These are phyloP conservation scores for Pedetes capensis DNA, from an alignment of 2,113 vertebrate genomes.

Conservation along the genomic window DNA sequence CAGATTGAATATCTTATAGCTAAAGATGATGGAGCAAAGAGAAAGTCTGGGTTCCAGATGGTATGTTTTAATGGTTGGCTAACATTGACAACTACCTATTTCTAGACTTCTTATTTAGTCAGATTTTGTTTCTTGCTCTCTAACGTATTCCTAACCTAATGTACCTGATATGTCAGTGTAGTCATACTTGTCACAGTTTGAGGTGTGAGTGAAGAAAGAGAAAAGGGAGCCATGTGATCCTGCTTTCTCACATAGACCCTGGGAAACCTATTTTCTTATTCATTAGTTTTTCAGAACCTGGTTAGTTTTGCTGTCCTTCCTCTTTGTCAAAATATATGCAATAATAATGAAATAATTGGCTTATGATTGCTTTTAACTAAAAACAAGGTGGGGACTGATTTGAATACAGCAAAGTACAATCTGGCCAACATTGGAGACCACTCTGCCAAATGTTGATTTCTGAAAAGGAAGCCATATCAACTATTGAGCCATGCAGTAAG, in stretches of 20 bases:
- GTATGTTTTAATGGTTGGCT: background rate
- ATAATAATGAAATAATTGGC: conserved; percentile 75
- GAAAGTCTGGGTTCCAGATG: background rate
- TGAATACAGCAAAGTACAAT: conserved; percentile 80
- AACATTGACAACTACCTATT: background rate
- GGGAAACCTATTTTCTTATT: background rate
- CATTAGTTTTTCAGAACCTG: background rate
- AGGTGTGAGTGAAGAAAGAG: background rate
- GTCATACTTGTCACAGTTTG: background rate
- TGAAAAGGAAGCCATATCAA: conserved; percentile 80
- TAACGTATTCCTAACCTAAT: background rate
- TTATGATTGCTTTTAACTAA: conserved; percentile 78
- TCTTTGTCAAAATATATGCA: background rate
- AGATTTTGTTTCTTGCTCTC: background rate
- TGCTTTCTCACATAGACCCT: background rate
- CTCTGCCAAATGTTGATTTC: conserved; percentile 81
- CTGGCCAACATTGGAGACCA: conserved; percentile 79
- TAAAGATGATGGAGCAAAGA: background rate
- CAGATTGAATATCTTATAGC: background rate
- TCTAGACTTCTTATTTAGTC: background rate
- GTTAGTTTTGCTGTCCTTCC: background rate
- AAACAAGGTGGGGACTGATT: conserved; percentile 75
- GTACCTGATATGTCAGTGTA: background rate
- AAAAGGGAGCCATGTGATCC: background rate
- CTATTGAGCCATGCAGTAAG: conserved; percentile 78